Evolutionary conservation across 2,113 vertebrate species (phyloP).

Genomic region (Trichechus manatus): DNA sequence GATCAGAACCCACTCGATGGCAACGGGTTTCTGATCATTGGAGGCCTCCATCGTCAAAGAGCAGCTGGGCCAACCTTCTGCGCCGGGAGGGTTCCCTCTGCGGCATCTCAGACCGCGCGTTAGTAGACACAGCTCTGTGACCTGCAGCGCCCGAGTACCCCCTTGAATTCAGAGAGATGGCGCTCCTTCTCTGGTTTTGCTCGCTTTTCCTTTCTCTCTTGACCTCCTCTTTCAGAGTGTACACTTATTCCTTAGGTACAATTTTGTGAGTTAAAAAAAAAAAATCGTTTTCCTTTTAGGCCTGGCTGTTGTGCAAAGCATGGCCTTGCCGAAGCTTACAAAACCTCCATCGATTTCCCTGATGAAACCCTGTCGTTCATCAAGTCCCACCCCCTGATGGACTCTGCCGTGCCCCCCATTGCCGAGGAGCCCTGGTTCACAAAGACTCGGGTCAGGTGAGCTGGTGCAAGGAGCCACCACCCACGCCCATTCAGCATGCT

Average conservation of each 20-base stretch:
- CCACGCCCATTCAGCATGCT: fast-evolving
- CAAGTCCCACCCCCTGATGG: slow-evolving; percentile 99
- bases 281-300: slow-evolving; percentile 86
- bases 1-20: too few species aligned
- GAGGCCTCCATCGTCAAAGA: neutral
- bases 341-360: slow-evolving; percentile 97
- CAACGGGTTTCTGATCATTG: neutral
- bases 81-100: too few species aligned
- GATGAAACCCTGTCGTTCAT: slow-evolving; percentile 98
- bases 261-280: neutral
- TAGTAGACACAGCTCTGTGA: too few species aligned
- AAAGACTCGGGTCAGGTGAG: slow-evolving; percentile 97
- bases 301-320: slow-evolving; percentile 98
- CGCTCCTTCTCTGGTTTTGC: neutral
- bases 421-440: slow-evolving; percentile 98
- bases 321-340: slow-evolving; percentile 93
- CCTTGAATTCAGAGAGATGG: neutral
- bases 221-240: neutral
- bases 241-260: neutral
- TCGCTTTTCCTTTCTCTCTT: neutral
- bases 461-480: fast-evolving
- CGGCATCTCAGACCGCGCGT: neutral
- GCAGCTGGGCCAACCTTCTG: neutral
- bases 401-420: slow-evolving; percentile 94
- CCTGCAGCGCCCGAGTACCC: neutral